Evolutionary conservation across 2,797 vertebrate genomes (phyloP), one percentile per base, ranked within the genome.

Genomic region (Threskiornis aethiopicus): DNA sequence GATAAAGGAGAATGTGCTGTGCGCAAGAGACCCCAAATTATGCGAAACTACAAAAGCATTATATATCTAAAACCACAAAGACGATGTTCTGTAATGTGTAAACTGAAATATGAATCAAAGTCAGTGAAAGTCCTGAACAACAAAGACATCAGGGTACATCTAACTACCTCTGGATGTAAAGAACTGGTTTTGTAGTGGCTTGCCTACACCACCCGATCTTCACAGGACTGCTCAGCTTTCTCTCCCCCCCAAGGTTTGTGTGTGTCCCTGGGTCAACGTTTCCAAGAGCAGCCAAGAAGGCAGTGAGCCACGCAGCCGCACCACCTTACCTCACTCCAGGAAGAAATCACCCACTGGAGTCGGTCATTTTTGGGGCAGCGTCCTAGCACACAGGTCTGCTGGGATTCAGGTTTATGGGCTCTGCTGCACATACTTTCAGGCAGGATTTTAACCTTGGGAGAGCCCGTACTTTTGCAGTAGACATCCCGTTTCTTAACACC

Each of bases 301-400:
- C 69, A 59, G 57, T 6, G 75, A 91, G 65, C 52, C 66, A 20
- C 6, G n/a, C 7, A 57, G 31, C 35, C 6, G 16, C 54, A 37
- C 12, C 22, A 19, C 70, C 57, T 92, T 98, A 99, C 99, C 99
- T 99, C 99, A 91, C 98, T 99, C 99, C 99, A 99, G 10, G 99
- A 93, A 42, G 98, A 98, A 31, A 98, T 91, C 77, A 98, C 97
- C 99, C 99, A 99, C 97, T 99, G 99, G 16, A 99, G 99, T 69
- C 98, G 98, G 61, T 98, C 99, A 6, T 99, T 99, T 90, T 98
- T 99, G 85, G 99, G 99, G 96, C 99, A 99, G 35, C 99, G 99
- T 61, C 98, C 98, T 26, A 99, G 97, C 67, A 99, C 99, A 6
- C 99, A 99, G 46, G 97, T 98, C 98, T 99, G 99, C 78, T 99